Evolutionary conservation across 2,113 vertebrate species (phyloP), one percentile per base, ranked within the genome.

Genomic region (Phainopepla nitens): DNA sequence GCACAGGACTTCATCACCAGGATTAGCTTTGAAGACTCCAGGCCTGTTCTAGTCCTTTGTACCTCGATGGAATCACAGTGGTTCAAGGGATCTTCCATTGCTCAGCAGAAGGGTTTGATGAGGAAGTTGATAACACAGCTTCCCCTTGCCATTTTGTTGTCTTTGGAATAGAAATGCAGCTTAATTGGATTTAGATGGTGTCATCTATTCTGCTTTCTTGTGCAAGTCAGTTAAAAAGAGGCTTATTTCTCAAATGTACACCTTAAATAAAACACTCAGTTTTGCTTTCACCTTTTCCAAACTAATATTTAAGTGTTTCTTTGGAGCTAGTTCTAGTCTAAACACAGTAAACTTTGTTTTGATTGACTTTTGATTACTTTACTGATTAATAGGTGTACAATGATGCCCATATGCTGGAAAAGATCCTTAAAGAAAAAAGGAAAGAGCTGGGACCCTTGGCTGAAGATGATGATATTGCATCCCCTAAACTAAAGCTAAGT

Each of bases 401-500:
- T 53, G 99, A 99, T 89, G 99, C 99, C 17, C 98, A 99, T 94
- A 97, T 99, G 85, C 97, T 99, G 91, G 99, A 99, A 97, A 99
- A 99, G 97, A 98, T 99, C 77, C 98, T 99, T 94, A 99, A 98
- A 96, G 99, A 99, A 95, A 99, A 98, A 95, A 98, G 98, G 82
- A 99, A 98, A 96, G 99, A 99, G 80, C 98, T 99, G 27, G 99
- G 99, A 27, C 99, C 99, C 17, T 76, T 98, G 31, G 98, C 98
- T 60, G 99, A 99, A 89, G 99, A 99, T 36, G 99, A 99, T n/a
- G 99, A 99, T 92, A 94, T 98, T 90, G 98, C 98, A 92, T 99
- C 99, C 70, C 99, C 99, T 90, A 99, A 99, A 96, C 96, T 99
- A 89, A 99, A 99, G 98, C 99, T 99, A 96, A 99, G 99, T 99